Base-by-base conservation (phyloP, 2,888 invertebrate genomes). In the Glyphotaelius pellucidus region DNA sequence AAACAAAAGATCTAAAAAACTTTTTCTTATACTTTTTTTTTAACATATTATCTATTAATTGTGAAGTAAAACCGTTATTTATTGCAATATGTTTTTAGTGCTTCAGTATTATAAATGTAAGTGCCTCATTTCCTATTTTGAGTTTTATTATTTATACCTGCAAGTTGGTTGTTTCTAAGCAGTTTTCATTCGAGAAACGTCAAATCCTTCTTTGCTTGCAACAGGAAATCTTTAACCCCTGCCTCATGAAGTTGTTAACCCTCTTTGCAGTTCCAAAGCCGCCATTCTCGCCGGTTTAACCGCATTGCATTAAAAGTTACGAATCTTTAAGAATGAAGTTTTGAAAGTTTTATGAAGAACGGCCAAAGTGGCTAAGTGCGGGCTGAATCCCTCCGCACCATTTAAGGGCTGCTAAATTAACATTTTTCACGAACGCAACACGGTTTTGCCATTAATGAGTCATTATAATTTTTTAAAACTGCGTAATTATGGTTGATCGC, bases 261-360 rank as follows among this genome's bases (percentile, higher is more conserved):
- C 92, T 80, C 90, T 90, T 90, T 90, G 88, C 81, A 86, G 35
- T 88, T 88, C 67, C 67, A 88, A 86, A 86, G 86, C 86, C 87
- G 30, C 87, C 32, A 87, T 87, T 87, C 87, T 87, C 32, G 87
- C 32, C 84, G 87, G 67, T 81, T 93, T 80, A 91, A 90, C 90
- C 91, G 80, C 91, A 89, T 89, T 91, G 92, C 67, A 91, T 93
- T 92, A 92, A 90, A 88, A 92, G 92, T 91, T 92, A 90, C 91
- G 90, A 93, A 92, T 92, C 93, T 93, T 92, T 90, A 86, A 92
- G 90, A 90, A 86, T 80, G 80, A 85, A 83, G 89, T 89, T 89
- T 80, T 79, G 52, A 91, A 93, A 93, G 92, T 93, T 93, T 92
- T 91, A 92, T 91, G 93, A 92, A 89, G 92, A 91, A 90, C 79